Base-by-base conservation (phyloP, 2,797 vertebrate species). In the Acestrorhynchus altus region DNA sequence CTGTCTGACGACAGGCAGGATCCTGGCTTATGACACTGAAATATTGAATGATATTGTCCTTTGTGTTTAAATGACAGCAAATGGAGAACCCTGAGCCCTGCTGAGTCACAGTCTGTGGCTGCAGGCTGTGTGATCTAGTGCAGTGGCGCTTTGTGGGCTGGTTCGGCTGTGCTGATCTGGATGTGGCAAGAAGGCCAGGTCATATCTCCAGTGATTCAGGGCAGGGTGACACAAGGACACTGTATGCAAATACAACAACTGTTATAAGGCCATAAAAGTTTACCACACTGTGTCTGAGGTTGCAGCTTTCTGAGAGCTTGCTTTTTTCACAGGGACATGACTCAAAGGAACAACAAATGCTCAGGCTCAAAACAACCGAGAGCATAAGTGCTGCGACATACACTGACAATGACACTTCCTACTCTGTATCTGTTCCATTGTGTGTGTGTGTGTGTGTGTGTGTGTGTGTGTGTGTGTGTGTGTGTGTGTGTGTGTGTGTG, bases 201-300 rank as follows among this genome's bases (percentile, higher is more conserved):
- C 24, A 15, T 28, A 15, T 52, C 56, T 70, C 66, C 15, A 52
- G 2, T 70, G 76, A 56, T 40, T 56, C 68, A 64, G 39, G 72
- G 54, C 69, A 65, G 67, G 72, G 52, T 71, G 60, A 73, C 10
- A 67, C 67, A 81, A 76, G 77, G 66, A 64, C 69, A 54, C 52
- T 15, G 46, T 77, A 84, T 84, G 80, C 76, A 77, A 81, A 84
- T 84, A 47, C 44, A 74, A 70, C 61, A 73, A 64, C 73, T 71
- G 74, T 74, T 76, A 76, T 70, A 31, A 44, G 18, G 64, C 49
- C 47, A 57, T 84, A 44, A 79, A 84, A 56, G 73, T 79, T 79
- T 31, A 77, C 52, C 22, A 10, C 52, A 61, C 24, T 59, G 10
- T 28, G 39, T 78, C 59, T 35, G 74, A 73, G 31, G 79, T 31